A percentile compares a stretch with the other conserved stretches of the same genome.
These are phyloP conservation scores for Willisornis vidua DNA, from an alignment of 2,113 vertebrate genomes.

Conservation along the genomic window DNA sequence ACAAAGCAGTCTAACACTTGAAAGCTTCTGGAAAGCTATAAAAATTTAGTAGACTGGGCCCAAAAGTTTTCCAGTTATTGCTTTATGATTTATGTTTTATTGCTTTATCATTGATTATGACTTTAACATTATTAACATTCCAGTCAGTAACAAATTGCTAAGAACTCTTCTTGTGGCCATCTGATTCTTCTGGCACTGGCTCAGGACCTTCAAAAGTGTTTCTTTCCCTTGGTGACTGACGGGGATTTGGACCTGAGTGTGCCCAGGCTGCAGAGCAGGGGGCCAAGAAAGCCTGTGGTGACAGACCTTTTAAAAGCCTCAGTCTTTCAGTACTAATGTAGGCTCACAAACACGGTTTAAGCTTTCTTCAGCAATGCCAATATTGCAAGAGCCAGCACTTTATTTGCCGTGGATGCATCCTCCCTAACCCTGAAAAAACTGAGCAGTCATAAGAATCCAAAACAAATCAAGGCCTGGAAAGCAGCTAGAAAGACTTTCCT, in stretches of 20 bases:
- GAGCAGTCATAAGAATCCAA: not conserved
- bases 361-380: not conserved
- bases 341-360: not conserved
- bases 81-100: not conserved
- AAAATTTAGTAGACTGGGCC: not conserved
- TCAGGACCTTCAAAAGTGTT: not conserved
- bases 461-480: constrained; percentile 10
- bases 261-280: not conserved
- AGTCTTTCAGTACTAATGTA: not conserved
- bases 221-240: not conserved
- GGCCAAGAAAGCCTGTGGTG: not conserved
- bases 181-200: not conserved
- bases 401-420: not conserved
- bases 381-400: not conserved
- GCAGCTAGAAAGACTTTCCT: not conserved
- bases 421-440: not conserved
- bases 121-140: not conserved
- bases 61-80: not conserved
- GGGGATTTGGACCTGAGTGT: not conserved
- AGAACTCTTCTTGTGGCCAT: not conserved
- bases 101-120: not conserved
- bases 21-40: not conserved
- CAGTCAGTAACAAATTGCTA: not conserved
- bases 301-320: not conserved
- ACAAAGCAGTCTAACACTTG: not conserved